Base-by-base conservation (phyloP, 2,797 vertebrate genomes). In the Molossus molossus region DNA sequence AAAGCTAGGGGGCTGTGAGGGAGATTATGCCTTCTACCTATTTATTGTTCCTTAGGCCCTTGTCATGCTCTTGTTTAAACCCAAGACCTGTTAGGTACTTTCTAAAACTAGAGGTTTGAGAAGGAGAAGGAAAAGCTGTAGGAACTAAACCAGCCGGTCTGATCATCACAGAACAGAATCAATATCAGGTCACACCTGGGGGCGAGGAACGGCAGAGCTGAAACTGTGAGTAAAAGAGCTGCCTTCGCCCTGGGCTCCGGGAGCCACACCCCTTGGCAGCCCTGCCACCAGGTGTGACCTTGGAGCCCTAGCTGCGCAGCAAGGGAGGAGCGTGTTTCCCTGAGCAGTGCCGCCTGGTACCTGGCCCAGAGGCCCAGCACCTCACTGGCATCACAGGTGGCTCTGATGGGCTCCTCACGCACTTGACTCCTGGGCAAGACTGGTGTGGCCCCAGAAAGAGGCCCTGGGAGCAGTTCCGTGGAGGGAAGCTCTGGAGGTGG, bases 221-320 rank as follows among this genome's bases (percentile, higher is more conserved):
- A 55, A 23, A 27, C 4, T 27, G 5, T 37, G 55, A 69, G 70
- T 17, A 18, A 72, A 58, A 10, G 17, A 67, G 20, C 40, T 65
- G 29, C 40, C 80, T 60, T 67, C 13, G 9, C 21, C 25, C 37
- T 37, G 23, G 64, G 48, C 91, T 33, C 1, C 4, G 17, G 72
- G 81, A 81, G 70, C 45, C 55, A 15, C 0, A 33, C 64, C 90
- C 33, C 94, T 58, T 88, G 53, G 85, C 90, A 0, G 9, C 18
- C 53, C 79, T 90, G 88, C 67, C 75, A 83, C 21, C 57, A 13
- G 14, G 6, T 37, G 25, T 94, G 90, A 97, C 95, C 96, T 97
- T 97, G 94, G 72, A 77, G 62, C 57, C 57, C 18, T 83, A 95
- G 82, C 94, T 96, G 88, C 45, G 12, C 65, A 83, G 20, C 6